Base-by-base conservation (phyloP, 1,140 invertebrate genomes). In the Hylaeus anthracinus region DNA sequence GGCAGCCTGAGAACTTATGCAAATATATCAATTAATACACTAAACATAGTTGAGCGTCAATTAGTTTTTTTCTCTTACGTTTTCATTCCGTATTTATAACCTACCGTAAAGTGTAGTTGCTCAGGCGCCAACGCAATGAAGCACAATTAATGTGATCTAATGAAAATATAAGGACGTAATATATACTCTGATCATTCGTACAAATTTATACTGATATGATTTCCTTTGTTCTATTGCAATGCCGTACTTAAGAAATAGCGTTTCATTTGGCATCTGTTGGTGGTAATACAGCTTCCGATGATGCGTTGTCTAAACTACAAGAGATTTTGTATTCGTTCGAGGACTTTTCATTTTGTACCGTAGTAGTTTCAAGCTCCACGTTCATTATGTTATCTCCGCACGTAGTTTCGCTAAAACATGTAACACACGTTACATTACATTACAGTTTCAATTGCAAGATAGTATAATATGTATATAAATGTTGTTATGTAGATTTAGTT, bases 161-260 rank as follows among this genome's bases (percentile, higher is more conserved):
- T 75, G 80, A 89, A 83, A 89, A 87, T 88, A 88, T 69, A 90
- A 85, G 86, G 79, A 83, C 84, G 72, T 82, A 86, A 86, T 82
- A 72, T 89, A 70, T 90, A 73, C 76, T 89, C 79, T 86, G 79
- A 87, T 89, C 90, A 85, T 74, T 72, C 79, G 78, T 88, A 89
- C 89, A 90, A 91, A 88, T 87, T 90, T 85, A 83, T 91, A 91
- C 85, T 91, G 90, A 92, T 92, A 92, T 92, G 91, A 71, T 88
- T 90, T 82, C 87, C 80, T 85, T 75, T 83, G 53, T 80, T 81
- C 85, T 86, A 88, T 90, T 89, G 82, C 82, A 82, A 81, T 82
- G 64, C 65, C 72, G 61, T 77, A 66, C 55, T 70, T 58, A 63
- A 63, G 51, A 48, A 58, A 82, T 64, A 60, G 58, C 39, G 65